A percentile compares a stretch with the other conserved stretches of the same genome.
Evolutionary conservation across 2,888 invertebrate genomes (phyloP).

Genomic region (Lepidochitona cinerea): DNA sequence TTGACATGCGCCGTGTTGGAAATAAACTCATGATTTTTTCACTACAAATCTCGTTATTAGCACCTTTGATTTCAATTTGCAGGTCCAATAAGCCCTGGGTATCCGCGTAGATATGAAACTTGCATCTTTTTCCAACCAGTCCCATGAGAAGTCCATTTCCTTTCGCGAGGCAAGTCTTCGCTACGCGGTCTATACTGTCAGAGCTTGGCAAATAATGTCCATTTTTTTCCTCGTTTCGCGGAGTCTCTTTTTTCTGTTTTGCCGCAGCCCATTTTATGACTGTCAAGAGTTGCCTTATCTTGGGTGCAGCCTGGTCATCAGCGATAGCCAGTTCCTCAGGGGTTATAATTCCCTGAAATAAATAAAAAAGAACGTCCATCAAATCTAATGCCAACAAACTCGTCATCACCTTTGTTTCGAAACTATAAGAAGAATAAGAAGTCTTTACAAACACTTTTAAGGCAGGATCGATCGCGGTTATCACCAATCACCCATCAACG

Average conservation of each 20-base stretch:
- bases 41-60: conserved; percentile 51
- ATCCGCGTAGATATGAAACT: conserved; percentile 53
- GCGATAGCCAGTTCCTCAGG: conserved; percentile 65
- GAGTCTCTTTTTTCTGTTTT: conserved; percentile 15
- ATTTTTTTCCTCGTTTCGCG: not conserved
- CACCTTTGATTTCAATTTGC: conserved; percentile 59
- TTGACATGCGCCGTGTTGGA: not conserved
- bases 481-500: too few relatives aligned
- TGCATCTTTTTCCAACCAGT: conserved; percentile 62
- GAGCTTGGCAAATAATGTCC: not conserved
- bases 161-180: conserved; percentile 46
- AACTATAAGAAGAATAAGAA: too few relatives aligned
- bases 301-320: conserved; percentile 46
- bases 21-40: conserved; percentile 45
- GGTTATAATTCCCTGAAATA: conserved; percentile 48
- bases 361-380: not conserved
- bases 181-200: not conserved
- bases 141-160: conserved; percentile 67
- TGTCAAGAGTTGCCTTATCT: conserved; percentile 59
- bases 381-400: not conserved
- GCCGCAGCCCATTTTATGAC: conserved; percentile 57
- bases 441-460: too few relatives aligned
- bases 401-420: too few relatives aligned
- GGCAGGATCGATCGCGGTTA: too few relatives aligned
- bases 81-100: conserved; percentile 35